These are phyloP conservation scores for Sminthopsis crassicaudata DNA, from an alignment of 2,113 vertebrate species.

Conservation along the genomic window DNA sequence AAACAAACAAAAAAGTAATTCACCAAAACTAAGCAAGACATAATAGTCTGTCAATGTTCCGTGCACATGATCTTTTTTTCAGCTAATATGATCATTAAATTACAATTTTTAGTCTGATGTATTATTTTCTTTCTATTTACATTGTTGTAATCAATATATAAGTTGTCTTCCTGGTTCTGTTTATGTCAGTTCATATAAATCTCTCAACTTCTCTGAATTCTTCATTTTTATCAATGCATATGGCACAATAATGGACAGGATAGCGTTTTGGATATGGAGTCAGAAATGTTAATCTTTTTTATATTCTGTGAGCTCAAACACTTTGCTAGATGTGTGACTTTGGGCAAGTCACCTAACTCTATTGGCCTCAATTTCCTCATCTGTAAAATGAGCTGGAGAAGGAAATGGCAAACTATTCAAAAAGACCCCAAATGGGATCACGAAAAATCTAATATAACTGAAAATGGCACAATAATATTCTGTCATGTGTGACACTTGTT, in stretches of 20 bases:
- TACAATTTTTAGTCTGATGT: background rate
- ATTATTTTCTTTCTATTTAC: background rate
- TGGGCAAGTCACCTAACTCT: background rate
- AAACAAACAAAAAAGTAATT: background rate
- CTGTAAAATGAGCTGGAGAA: background rate
- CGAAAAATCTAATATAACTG: background rate
- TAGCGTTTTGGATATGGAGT: background rate
- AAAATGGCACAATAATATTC: background rate
- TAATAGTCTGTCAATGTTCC: background rate
- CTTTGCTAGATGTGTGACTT: background rate
- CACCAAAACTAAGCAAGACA: background rate
- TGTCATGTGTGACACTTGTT: background rate
- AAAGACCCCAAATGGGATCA: background rate
- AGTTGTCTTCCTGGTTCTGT: background rate
- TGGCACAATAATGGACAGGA: background rate
- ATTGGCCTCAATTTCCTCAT: background rate
- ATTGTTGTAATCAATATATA: background rate
- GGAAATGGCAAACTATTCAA: background rate
- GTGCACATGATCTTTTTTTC: no score
- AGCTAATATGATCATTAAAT: background rate
- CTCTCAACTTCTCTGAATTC: background rate
- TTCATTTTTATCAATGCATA: background rate
- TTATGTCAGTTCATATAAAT: background rate
- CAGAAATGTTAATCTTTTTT: background rate
- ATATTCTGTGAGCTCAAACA: background rate